These are phyloP conservation scores for Pseudorhombus dupliciocellatus DNA, from an alignment of 2,113 vertebrate genomes.

Conservation along the genomic window DNA sequence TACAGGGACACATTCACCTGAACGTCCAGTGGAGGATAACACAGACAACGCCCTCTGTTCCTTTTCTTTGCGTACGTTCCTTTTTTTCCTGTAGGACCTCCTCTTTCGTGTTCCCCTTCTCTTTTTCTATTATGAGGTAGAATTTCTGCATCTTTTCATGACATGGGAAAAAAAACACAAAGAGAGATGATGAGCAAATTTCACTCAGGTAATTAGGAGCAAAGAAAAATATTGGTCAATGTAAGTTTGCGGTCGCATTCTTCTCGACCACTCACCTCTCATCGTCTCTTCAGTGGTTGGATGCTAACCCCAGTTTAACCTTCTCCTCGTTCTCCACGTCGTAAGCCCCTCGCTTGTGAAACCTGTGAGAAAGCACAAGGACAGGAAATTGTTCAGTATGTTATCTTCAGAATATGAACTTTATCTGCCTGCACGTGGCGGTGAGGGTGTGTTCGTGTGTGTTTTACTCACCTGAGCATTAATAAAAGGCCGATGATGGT, in stretches of 20 bases:
- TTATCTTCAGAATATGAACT: background rate
- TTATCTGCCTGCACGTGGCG: background rate
- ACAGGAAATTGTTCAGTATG: slow-evolving; percentile 20
- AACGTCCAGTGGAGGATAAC: slow-evolving; percentile 38
- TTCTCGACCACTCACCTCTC: slow-evolving; percentile 66
- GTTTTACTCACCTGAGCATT: slow-evolving; percentile 86
- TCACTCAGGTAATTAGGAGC: background rate
- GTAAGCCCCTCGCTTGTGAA: slow-evolving; percentile 94
- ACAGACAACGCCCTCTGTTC: slow-evolving; percentile 38
- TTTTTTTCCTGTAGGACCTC: slow-evolving; percentile 55
- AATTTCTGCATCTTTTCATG: slow-evolving; percentile 77
- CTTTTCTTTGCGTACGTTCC: slow-evolving; percentile 64
- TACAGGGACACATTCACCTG: slow-evolving; percentile 42
- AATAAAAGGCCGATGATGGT: slow-evolving; percentile 90
- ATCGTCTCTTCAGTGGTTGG: slow-evolving; percentile 84
- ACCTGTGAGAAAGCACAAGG: slow-evolving; percentile 79
- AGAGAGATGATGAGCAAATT: slow-evolving; percentile 23
- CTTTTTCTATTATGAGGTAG: slow-evolving; percentile 83
- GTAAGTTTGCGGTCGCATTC: background rate
- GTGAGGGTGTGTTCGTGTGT: background rate
- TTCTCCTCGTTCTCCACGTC: slow-evolving; percentile 97
- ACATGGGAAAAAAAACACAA: slow-evolving; percentile 11
- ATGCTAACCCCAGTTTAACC: slow-evolving; percentile 90
- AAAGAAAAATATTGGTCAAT: background rate
- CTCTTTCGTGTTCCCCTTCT: slow-evolving; percentile 67